Evolutionary conservation across 2,888 invertebrate species (phyloP).

Genomic region (Meandrusa payeni): DNA sequence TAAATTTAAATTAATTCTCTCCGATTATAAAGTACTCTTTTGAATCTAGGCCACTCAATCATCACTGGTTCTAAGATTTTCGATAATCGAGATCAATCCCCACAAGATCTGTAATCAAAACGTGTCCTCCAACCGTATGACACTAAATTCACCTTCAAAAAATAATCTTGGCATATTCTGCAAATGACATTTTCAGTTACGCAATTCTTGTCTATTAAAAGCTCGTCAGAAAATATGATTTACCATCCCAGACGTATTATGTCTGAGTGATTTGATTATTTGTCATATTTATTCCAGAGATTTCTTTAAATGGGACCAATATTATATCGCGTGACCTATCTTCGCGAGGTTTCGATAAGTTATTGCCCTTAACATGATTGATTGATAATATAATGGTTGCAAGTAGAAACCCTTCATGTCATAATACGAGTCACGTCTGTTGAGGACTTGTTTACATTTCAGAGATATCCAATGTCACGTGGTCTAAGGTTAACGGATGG

Average conservation of each 20-base stretch:
- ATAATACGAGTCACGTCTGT: background rate
- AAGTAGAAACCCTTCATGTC: conserved; percentile 1
- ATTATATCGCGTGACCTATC: conserved; percentile 12
- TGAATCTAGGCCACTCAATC: no score
- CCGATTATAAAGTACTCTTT: no score
- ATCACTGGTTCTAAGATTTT: no score
- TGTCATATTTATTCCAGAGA: conserved; percentile 1
- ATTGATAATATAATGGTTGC: background rate
- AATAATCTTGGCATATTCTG: no score
- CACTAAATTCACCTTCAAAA: no score
- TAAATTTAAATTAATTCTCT: no score
- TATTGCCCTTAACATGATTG: conserved; percentile 3
- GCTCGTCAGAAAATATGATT: conserved; percentile 8
- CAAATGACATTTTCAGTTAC: conserved; percentile 1
- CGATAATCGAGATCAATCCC: no score
- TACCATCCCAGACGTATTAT: conserved; percentile 13
- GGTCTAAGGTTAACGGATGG: background rate
- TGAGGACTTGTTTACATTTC: background rate
- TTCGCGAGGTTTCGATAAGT: conserved; percentile 4
- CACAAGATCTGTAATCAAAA: no score
- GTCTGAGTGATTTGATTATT: conserved; percentile 7
- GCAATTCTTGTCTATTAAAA: conserved; percentile 12
- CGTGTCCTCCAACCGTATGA: no score
- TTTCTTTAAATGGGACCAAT: background rate
- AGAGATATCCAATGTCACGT: background rate